phyloP scores from a whole-genome alignment of 2,888 invertebrate species.

The Andrena flavipes region DNA sequence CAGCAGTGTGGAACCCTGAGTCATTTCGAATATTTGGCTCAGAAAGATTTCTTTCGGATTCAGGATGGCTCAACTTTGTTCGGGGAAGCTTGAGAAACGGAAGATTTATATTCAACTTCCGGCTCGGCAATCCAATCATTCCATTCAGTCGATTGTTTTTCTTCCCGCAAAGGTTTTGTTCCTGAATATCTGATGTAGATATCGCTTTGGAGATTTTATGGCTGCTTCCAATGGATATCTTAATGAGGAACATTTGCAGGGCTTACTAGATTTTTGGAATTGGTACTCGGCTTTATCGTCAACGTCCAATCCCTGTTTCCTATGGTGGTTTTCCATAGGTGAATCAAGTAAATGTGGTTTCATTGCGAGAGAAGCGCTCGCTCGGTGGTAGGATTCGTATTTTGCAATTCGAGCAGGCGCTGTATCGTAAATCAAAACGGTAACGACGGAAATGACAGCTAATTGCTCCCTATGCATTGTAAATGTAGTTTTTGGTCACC shows the following conservation, averaged over 20 bases:
- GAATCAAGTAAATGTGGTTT: neutral
- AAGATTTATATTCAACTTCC: neutral
- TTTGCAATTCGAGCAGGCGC: conserved; percentile 11
- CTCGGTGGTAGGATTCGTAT: neutral
- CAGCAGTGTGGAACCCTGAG: no score
- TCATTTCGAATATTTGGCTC: neutral
- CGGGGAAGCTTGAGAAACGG: no score
- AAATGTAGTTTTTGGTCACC: conserved; percentile 39
- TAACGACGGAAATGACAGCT: conserved; percentile 8
- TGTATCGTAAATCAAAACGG: conserved; percentile 16
- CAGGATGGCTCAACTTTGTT: neutral
- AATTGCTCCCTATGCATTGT: conserved; percentile 44
- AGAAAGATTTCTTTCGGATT: neutral
- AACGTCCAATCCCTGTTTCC: neutral
- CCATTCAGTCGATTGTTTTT: conserved; percentile 10
- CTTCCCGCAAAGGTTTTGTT: neutral
- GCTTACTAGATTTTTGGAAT: neutral
- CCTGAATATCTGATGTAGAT: neutral
- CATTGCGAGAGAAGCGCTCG: neutral
- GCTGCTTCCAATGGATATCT: neutral
- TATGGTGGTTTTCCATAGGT: neutral
- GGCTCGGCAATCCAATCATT: conserved; percentile 4
- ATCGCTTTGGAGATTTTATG: neutral
- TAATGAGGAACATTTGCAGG: neutral
- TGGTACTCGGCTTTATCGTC: neutral